Evolutionary conservation across 2,888 invertebrate species (phyloP).

Genomic region (Uropetala carovei): DNA sequence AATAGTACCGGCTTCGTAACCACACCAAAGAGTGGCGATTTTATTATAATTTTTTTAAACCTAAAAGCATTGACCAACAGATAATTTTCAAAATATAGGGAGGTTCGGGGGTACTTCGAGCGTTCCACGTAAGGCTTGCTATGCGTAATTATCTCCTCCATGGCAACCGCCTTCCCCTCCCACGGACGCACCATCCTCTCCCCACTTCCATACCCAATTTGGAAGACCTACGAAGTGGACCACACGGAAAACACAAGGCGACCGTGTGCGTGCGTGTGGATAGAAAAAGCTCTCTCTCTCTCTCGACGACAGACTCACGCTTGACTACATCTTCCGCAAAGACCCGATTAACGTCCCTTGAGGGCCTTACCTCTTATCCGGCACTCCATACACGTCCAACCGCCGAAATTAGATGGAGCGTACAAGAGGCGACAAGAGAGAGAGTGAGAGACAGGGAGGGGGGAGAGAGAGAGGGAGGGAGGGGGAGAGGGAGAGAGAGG

Average conservation of each 20-base stretch:
- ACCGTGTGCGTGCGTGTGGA: background rate
- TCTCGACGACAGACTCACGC: constrained; percentile 41
- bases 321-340: constrained; percentile 58
- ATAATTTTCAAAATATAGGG: background rate
- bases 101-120: background rate
- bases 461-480: background rate
- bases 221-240: background rate
- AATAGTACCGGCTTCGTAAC: background rate
- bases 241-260: background rate
- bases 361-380: constrained; percentile 43
- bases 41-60: too few species aligned
- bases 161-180: background rate
- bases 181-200: background rate
- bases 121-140: background rate
- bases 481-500: background rate
- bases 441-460: background rate
- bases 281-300: background rate
- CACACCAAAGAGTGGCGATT: too few species aligned
- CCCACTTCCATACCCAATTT: background rate
- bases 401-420: constrained; percentile 60
- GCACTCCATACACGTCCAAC: constrained; percentile 52
- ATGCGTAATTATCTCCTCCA: background rate
- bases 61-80: background rate
- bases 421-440: background rate
- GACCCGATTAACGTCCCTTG: constrained; percentile 60